phyloP scores from a whole-genome alignment of 2,797 vertebrate species.

The Rousettus madagascariensis region DNA sequence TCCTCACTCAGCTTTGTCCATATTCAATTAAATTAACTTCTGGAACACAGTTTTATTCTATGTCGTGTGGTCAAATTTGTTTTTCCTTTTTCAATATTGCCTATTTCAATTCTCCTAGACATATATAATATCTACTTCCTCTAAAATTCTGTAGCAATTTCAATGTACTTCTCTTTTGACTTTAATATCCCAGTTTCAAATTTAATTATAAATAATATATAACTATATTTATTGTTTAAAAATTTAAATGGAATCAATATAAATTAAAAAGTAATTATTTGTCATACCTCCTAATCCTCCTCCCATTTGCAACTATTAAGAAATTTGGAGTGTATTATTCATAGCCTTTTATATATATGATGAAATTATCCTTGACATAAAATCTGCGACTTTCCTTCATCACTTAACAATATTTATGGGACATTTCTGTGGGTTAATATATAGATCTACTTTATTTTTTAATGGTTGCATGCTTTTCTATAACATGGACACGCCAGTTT shows the following conservation, averaged over 20 bases:
- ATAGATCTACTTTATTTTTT: not conserved
- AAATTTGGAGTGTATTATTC: not conserved
- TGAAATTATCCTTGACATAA: not conserved
- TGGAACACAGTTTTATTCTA: not conserved
- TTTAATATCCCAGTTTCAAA: not conserved
- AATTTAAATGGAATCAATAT: not conserved
- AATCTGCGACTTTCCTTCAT: not conserved
- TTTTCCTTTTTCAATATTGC: not conserved
- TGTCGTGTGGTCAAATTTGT: not conserved
- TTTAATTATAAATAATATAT: not conserved
- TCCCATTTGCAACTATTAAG: not conserved
- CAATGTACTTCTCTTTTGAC: not conserved
- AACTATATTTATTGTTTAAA: not conserved
- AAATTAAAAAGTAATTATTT: not conserved
- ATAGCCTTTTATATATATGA: not conserved
- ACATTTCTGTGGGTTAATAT: not conserved
- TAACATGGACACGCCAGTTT: not conserved
- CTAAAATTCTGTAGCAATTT: not conserved
- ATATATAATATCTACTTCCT: not conserved
- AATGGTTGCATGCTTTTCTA: not conserved
- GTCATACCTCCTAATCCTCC: not conserved
- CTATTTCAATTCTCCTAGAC: not conserved
- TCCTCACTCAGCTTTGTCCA: not conserved
- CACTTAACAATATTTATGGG: not conserved
- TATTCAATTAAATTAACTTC: not conserved